Percentiles rank a stretch among this genome's conserved stretches.
Evolutionary conservation across 2,797 vertebrate species (phyloP).

Genomic region (Gallinago nigripennis): DNA sequence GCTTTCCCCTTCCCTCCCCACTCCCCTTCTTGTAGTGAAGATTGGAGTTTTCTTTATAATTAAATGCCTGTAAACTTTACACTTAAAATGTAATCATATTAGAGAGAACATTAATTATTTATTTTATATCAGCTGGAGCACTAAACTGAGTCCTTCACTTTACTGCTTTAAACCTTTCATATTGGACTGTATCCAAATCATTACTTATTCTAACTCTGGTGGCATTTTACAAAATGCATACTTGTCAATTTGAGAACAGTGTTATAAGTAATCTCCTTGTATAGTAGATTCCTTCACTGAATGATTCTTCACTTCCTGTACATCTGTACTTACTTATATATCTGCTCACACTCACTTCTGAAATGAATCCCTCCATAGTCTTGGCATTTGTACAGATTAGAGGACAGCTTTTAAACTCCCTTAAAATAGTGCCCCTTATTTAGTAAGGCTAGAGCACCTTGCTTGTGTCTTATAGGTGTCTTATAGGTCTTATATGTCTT

Average conservation of each 20-base stretch:
- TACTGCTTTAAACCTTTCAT: background rate
- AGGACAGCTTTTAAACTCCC: background rate
- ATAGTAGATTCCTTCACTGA: background rate
- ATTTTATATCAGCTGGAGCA: background rate
- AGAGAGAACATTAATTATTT: background rate
- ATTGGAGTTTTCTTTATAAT: background rate
- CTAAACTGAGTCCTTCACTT: background rate
- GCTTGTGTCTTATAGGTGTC: background rate
- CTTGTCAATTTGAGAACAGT: background rate
- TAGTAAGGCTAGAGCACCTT: background rate
- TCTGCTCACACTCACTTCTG: background rate
- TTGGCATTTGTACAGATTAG: background rate
- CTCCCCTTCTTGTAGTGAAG: background rate
- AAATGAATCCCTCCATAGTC: background rate
- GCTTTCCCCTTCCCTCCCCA: background rate
- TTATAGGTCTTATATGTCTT: background rate
- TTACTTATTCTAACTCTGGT: background rate
- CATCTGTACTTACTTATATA: background rate
- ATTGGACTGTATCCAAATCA: background rate
- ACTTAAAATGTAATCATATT: background rate
- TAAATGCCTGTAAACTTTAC: background rate
- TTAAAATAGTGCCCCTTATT: background rate
- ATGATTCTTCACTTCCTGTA: background rate
- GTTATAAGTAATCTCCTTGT: background rate
- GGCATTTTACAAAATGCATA: conserved; percentile 1